Base-by-base conservation (phyloP, 2,113 vertebrate genomes). In the Tiliqua scincoides region DNA sequence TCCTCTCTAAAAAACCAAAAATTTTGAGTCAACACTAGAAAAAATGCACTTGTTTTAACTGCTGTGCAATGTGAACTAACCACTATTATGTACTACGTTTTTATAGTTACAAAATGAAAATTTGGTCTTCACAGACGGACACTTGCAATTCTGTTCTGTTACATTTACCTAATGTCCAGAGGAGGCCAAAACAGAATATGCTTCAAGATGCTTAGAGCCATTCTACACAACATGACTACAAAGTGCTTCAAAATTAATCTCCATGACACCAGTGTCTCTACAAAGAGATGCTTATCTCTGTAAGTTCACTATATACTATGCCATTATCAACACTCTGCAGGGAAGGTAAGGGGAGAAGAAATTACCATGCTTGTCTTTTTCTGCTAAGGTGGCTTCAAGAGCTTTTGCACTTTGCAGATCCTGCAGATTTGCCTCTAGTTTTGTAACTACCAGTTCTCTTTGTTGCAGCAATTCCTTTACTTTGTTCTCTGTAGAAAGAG, bases 401-500 rank as follows among this genome's bases (percentile, higher is more conserved):
- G 57, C 8, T 57, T 82, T 75, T 71, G 25, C 25, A 52, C 8
- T 25, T 72, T 85, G 32, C 25, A 85, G 65, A n/a, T 82, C 72
- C 48, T 89, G 54, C 48, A n/a, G 63, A 85, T 77, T 89, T 76
- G 11, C 25, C 32, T 85, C 72, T 67, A 85, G 40, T 71, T 67
- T 71, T 40, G 63, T 20, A 62, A 17, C 11, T 32, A 85, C 71
- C 17, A 62, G 65, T 52, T 30, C 67, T 59, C 84, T 63, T 85
- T 85, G 78, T 48, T 85, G 25, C 21, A 70, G 43, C 40, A 89
- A 30, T 27, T 82, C 87, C n/a, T 89, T 85, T 67, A 89, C 40
- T 82, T 70, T 82, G 73, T 72, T 76, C 79, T 89, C 87, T 89
- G 74, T 30, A 77, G 43, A 82, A 71, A 85, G 23, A 77, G 43